These are phyloP conservation scores for Cervus canadensis DNA, from an alignment of 2,113 vertebrate species.

Conservation along the genomic window DNA sequence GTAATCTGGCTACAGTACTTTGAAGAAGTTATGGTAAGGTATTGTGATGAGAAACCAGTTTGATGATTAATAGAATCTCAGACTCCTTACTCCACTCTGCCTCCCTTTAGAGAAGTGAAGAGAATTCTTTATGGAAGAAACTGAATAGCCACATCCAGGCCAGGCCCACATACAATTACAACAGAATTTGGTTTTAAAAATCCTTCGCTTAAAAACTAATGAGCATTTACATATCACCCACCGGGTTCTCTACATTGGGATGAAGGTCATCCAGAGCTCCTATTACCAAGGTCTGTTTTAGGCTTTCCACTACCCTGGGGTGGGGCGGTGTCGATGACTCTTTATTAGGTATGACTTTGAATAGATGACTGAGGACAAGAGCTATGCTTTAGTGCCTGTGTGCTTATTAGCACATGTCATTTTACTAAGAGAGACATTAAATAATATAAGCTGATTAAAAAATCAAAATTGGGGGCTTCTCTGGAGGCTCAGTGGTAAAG, in stretches of 20 bases:
- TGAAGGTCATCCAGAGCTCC: neutral
- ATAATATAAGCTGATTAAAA: neutral
- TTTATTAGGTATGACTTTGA: neutral
- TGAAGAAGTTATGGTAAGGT: neutral
- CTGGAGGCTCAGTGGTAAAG: neutral
- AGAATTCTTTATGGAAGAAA: neutral
- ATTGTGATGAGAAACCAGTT: neutral
- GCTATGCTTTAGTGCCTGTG: neutral
- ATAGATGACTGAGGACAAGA: neutral
- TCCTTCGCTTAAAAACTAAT: neutral
- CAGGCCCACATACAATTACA: neutral
- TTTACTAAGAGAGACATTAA: neutral
- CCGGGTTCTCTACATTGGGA: neutral
- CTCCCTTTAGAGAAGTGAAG: neutral
- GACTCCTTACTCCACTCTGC: neutral
- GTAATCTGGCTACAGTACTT: neutral
- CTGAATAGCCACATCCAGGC: neutral
- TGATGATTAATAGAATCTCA: neutral
- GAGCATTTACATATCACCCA: neutral
- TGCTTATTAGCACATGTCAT: neutral
- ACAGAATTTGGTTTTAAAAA: neutral
- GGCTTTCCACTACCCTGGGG: neutral
- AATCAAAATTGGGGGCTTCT: neutral
- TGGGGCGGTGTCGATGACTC: accelerated
- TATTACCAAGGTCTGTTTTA: neutral